These are phyloP conservation scores for Podarcis cretensis DNA, from an alignment of 2,113 vertebrate genomes.

Conservation along the genomic window DNA sequence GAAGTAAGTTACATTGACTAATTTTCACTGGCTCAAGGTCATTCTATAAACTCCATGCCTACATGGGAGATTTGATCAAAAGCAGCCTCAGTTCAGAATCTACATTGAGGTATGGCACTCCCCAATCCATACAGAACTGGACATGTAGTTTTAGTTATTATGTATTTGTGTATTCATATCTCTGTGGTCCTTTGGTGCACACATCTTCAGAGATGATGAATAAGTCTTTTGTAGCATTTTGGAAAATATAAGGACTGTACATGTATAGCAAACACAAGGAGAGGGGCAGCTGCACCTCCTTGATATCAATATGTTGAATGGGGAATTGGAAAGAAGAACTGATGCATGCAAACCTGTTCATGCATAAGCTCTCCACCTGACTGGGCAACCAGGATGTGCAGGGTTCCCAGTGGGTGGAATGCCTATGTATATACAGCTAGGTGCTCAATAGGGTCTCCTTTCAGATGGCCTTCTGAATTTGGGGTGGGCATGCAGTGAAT, in stretches of 20 bases:
- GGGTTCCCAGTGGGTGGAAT: background rate
- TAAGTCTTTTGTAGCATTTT: background rate
- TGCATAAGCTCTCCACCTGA: background rate
- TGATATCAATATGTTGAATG: background rate
- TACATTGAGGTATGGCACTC: too few relatives aligned
- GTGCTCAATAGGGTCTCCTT: background rate
- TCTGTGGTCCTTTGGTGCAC: background rate
- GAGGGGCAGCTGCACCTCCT: too few relatives aligned
- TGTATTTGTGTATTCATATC: background rate
- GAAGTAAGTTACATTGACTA: background rate
- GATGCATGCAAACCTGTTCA: background rate
- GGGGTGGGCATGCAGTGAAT: background rate
- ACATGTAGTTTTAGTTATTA: background rate
- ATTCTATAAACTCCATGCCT: background rate
- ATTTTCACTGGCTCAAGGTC: background rate
- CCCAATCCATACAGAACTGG: background rate
- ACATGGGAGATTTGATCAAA: too few relatives aligned
- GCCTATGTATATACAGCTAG: background rate
- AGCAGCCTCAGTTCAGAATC: too few relatives aligned
- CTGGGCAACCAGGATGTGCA: background rate
- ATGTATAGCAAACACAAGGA: background rate
- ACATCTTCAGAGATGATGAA: background rate
- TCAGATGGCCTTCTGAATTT: background rate
- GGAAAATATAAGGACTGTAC: background rate
- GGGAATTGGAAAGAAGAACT: background rate